These are phyloP conservation scores for Trachythela sp. DNA, from an alignment of 64 coral and sea anemone species.

Conservation along the genomic window DNA sequence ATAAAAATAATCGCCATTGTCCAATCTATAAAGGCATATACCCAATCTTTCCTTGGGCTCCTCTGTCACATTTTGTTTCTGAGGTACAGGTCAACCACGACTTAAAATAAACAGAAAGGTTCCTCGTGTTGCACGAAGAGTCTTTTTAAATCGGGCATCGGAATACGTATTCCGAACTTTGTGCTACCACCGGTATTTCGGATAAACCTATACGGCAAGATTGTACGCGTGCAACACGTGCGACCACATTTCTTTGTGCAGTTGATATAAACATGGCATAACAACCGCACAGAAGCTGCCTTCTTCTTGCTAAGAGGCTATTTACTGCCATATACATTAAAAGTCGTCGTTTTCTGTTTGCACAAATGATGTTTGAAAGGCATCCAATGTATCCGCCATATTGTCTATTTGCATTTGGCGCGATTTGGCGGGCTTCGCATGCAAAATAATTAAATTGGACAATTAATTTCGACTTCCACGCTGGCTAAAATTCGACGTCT, in stretches of 20 bases:
- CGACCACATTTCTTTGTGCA: slow-evolving; percentile 20
- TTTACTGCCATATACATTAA: slow-evolving; percentile 32
- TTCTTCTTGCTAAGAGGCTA: slow-evolving; percentile 32
- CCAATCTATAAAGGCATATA: slow-evolving; percentile 49
- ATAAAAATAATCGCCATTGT: slow-evolving; percentile 24
- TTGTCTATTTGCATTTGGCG: slow-evolving; percentile 9
- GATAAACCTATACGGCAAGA: slow-evolving; percentile 9
- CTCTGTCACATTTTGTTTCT: slow-evolving; percentile 40
- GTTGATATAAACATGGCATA: background rate
- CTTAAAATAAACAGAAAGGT: slow-evolving; percentile 47
- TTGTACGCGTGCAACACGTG: slow-evolving; percentile 6
- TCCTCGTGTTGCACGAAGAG: slow-evolving; percentile 22
- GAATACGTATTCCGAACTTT: slow-evolving; percentile 41
- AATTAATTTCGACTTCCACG: slow-evolving; percentile 17
- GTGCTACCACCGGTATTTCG: slow-evolving; percentile 44
- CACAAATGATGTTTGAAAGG: slow-evolving; percentile 12
- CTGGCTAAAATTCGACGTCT: slow-evolving; percentile 42
- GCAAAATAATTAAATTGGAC: slow-evolving; percentile 32
- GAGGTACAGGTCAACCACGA: slow-evolving; percentile 7
- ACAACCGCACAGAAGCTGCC: background rate
- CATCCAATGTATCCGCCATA: slow-evolving; percentile 24
- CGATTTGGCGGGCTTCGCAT: slow-evolving; percentile 28
- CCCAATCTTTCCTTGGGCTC: slow-evolving; percentile 36
- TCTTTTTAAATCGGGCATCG: slow-evolving; percentile 27
- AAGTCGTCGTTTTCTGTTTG: slow-evolving; percentile 45